phyloP scores from a whole-genome alignment of 2,888 invertebrate species.

The Cataglyphis cursor region DNA sequence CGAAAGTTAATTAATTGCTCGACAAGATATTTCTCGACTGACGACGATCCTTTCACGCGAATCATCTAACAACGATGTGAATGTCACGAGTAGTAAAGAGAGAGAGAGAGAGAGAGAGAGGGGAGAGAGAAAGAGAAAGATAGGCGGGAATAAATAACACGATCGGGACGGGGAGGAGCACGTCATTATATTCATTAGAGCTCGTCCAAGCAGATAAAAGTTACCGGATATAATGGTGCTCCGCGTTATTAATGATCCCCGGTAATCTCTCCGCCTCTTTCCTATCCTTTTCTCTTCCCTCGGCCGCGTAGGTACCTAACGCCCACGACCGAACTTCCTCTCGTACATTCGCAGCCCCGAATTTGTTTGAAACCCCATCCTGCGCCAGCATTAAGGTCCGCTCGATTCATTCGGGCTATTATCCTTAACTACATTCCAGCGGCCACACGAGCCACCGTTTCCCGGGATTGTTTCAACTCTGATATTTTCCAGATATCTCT shows the following conservation, averaged over 20 bases:
- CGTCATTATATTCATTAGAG: conserved; percentile 79
- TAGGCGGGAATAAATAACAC: conserved; percentile 61
- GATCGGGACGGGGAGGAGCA: conserved; percentile 67
- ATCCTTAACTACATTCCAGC: conserved; percentile 73
- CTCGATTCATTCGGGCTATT: conserved; percentile 75
- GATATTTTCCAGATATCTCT: conserved; percentile 49
- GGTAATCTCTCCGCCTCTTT: conserved; percentile 72
- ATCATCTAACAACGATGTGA: neutral
- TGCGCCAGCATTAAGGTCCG: conserved; percentile 70
- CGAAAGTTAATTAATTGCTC: conserved; percentile 40
- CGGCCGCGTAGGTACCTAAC: conserved; percentile 53
- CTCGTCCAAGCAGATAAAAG: conserved; percentile 79
- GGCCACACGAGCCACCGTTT: conserved; percentile 71
- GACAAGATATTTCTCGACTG: conserved; percentile 4
- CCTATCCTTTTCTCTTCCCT: conserved; percentile 52
- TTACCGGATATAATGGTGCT: conserved; percentile 77
- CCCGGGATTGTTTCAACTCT: conserved; percentile 59
- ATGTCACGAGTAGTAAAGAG: neutral
- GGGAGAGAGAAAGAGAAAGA: conserved; percentile 10
- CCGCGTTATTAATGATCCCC: conserved; percentile 75
- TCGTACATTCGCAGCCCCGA: conserved; percentile 71
- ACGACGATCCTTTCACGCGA: conserved; percentile 14
- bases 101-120: neutral
- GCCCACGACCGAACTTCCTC: conserved; percentile 67
- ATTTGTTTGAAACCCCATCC: conserved; percentile 74